A percentile compares a stretch with the other conserved stretches of the same genome.
phyloP scores from a whole-genome alignment of 2,797 vertebrate species.

The Phrynocephalus guinanensis region DNA sequence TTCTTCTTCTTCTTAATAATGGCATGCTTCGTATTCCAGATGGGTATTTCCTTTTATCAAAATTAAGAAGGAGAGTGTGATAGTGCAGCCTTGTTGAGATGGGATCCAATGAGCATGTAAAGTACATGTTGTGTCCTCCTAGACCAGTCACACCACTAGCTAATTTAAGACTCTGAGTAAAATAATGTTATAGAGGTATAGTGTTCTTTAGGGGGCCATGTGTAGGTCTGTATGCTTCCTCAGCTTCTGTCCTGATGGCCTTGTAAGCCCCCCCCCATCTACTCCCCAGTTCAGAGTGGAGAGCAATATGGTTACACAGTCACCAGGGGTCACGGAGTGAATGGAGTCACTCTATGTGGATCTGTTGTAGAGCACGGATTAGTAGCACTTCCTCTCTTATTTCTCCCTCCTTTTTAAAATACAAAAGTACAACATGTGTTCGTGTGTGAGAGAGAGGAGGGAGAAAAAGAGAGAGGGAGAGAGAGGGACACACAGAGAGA shows the following conservation, averaged over 20 bases:
- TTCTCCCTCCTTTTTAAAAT: no score
- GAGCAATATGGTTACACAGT: not conserved
- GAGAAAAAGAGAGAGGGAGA: no score
- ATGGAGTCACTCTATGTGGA: no score
- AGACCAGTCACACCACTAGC: not conserved
- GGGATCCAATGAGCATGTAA: not conserved
- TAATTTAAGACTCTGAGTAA: not conserved
- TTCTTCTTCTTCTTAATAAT: not conserved
- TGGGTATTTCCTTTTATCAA: conserved; percentile 9
- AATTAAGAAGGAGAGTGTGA: not conserved
- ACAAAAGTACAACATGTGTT: no score
- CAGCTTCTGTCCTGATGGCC: not conserved
- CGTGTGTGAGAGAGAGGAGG: no score
- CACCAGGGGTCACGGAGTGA: no score
- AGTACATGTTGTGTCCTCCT: not conserved
- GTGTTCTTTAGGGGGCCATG: not conserved
- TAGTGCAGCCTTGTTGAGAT: not conserved
- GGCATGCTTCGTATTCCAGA: not conserved
- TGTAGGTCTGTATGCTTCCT: not conserved
- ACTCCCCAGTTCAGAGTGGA: not conserved
- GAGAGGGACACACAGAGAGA: no score
- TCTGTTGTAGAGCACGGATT: no score
- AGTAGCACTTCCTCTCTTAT: no score
- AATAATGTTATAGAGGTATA: not conserved
- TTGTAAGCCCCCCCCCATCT: no score